Evolutionary conservation across 2,797 vertebrate genomes (phyloP).

Genomic region (Xerus rutilus): DNA sequence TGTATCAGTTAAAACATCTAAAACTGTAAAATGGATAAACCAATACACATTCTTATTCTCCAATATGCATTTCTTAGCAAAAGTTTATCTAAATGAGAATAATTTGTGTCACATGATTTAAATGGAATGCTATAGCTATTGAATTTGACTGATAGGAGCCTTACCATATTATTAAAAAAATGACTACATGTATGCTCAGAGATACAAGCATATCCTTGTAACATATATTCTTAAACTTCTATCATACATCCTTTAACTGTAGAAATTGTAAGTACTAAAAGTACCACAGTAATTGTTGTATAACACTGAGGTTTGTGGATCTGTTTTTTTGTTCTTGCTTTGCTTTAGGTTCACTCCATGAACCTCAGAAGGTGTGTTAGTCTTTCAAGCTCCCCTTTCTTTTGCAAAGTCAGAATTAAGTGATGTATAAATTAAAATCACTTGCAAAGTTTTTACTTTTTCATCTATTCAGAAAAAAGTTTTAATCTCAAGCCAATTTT

Average conservation of each 20-base stretch:
- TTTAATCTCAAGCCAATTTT: slow-evolving; percentile 29
- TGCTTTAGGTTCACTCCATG: neutral
- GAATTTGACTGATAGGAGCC: neutral
- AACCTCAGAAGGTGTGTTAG: neutral
- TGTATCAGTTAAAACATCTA: slow-evolving; percentile 17
- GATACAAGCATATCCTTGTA: neutral
- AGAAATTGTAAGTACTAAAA: slow-evolving; percentile 16
- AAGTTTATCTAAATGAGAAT: neutral
- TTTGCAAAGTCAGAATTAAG: neutral
- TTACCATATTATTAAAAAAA: neutral
- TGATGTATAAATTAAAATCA: neutral
- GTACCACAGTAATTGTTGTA: neutral
- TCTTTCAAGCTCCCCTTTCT: neutral
- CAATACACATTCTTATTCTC: neutral
- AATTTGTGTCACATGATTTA: neutral
- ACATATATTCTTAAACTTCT: neutral
- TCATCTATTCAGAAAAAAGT: neutral
- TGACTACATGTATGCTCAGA: neutral
- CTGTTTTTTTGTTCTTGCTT: neutral
- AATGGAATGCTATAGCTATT: neutral
- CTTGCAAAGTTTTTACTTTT: slow-evolving; percentile 46
- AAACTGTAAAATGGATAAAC: neutral
- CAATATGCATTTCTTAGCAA: neutral
- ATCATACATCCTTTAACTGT: neutral
- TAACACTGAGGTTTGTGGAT: neutral